Evolutionary conservation across 2,888 invertebrate genomes (phyloP).

Genomic region (Mayetiola destructor): DNA sequence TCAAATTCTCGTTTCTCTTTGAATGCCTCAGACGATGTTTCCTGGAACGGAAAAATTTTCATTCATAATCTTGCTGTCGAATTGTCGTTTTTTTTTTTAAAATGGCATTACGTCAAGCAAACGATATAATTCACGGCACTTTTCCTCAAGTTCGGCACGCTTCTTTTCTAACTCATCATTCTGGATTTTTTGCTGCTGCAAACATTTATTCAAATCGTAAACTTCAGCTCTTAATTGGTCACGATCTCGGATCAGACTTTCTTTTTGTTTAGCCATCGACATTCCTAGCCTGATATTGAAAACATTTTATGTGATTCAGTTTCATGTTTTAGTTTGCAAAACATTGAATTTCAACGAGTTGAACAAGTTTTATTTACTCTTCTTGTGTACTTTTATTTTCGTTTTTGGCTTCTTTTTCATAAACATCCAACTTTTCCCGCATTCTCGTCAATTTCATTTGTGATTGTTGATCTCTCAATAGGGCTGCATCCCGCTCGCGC

Average conservation of each 20-base stretch:
- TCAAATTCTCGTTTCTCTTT: slow-evolving; percentile 30
- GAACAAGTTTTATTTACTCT: slow-evolving; percentile 10
- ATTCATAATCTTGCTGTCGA: too few species aligned
- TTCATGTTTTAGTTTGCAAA: neutral
- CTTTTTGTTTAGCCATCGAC: slow-evolving; percentile 25
- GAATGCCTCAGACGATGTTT: slow-evolving; percentile 31
- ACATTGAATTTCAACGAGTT: neutral
- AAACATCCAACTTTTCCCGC: slow-evolving; percentile 27
- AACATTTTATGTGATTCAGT: neutral
- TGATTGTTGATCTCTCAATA: slow-evolving; percentile 30
- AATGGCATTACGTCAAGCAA: slow-evolving; percentile 28
- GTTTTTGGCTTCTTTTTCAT: slow-evolving; percentile 27
- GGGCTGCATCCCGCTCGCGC: slow-evolving; percentile 34
- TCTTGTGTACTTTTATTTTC: slow-evolving; percentile 19
- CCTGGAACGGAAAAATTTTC: slow-evolving; percentile 22
- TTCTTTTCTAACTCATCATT: slow-evolving; percentile 31
- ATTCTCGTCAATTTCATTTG: slow-evolving; percentile 30
- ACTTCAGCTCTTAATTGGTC: slow-evolving; percentile 31
- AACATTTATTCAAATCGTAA: slow-evolving; percentile 29
- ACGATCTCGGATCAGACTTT: slow-evolving; percentile 22
- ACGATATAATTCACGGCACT: slow-evolving; percentile 30
- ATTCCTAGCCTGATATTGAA: slow-evolving; percentile 14
- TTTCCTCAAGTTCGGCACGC: slow-evolving; percentile 28
- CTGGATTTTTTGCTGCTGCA: slow-evolving; percentile 30
- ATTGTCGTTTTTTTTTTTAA: too few species aligned